Evolutionary conservation across 2,888 invertebrate genomes (phyloP).

Genomic region (Mycogona germanica): DNA sequence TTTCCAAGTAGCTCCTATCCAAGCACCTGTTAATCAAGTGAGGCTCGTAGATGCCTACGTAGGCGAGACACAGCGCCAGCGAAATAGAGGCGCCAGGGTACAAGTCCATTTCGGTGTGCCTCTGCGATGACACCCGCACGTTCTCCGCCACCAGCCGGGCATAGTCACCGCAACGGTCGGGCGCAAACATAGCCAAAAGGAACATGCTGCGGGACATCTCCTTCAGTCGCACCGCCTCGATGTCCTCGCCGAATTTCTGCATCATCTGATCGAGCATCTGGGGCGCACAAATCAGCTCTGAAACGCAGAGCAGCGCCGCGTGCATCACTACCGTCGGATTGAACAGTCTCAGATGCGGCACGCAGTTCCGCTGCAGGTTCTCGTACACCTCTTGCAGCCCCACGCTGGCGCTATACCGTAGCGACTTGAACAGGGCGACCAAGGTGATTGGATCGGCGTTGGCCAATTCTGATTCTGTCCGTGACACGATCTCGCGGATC

Average conservation of each 20-base stretch:
- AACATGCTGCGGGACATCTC: constrained; percentile 1
- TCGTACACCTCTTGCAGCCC: background rate
- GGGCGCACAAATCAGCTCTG: background rate
- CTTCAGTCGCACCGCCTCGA: background rate
- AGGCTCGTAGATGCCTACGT: background rate
- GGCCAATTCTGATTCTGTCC: background rate
- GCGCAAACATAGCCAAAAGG: background rate
- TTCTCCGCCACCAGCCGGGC: background rate
- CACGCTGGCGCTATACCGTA: background rate
- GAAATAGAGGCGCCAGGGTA: background rate
- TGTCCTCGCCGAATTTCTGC: background rate
- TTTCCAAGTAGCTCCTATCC: too few species aligned
- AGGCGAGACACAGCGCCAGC: background rate
- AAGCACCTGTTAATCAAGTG: constrained; percentile 4
- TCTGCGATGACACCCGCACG: background rate
- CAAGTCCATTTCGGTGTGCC: background rate
- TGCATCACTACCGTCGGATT: background rate
- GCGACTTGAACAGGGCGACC: background rate
- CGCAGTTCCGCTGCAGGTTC: background rate
- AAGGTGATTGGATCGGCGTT: background rate
- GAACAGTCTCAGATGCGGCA: background rate
- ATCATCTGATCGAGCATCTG: background rate
- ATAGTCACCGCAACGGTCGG: background rate
- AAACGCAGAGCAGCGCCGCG: background rate
- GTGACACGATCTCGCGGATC: background rate